Base-by-base conservation (phyloP, 2,797 vertebrate species). In the Phoxinus dragarum region DNA sequence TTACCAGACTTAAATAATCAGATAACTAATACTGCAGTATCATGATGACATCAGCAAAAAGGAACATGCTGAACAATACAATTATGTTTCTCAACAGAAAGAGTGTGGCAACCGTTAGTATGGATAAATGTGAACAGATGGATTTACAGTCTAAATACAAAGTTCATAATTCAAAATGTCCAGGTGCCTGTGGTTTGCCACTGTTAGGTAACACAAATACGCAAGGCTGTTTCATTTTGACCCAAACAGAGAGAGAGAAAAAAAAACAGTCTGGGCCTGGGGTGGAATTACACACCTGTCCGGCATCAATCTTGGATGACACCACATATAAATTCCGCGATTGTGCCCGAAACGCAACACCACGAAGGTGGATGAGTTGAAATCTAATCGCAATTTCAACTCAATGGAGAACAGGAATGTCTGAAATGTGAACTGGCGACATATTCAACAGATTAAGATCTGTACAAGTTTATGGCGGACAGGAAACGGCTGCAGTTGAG, bases 101-200 rank as follows among this genome's bases (percentile, higher is more conserved):
- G 11, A 38, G 19, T 81, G 78, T 74, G 88, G 86, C 80, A 38
- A 69, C 88, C 88, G 44, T 38, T 38, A 40, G n/a, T 52, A 49
- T 19, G 44, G n/a, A 34, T 12, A 84, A 84, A 61, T 38, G 23
- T 73, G 56, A 75, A 64, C 38, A n/a, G 31, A 16, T 40, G 80
- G 71, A 56, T 19, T 84, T 69, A 38, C 7, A 64, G 81, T 69
- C 77, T 59, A 56, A 88, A 88, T 73, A 84, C 73, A 84, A 87
- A 82, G 84, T 82, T 84, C 78, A 84, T 74, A 75, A 73, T 73
- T 86, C 17, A 47, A 56, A 40, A 76, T 8, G 21, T 44, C 27
- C 19, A 85, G 73, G 82, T 49, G 3, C 34, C 64, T 68, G 44
- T 69, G 64, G 71, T 75, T 74, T 47, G 38, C 21, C 42, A 75